Conservation (phyloP, 2,888 invertebrate genomes). For the Pogonocherus hispidulus region DNA sequence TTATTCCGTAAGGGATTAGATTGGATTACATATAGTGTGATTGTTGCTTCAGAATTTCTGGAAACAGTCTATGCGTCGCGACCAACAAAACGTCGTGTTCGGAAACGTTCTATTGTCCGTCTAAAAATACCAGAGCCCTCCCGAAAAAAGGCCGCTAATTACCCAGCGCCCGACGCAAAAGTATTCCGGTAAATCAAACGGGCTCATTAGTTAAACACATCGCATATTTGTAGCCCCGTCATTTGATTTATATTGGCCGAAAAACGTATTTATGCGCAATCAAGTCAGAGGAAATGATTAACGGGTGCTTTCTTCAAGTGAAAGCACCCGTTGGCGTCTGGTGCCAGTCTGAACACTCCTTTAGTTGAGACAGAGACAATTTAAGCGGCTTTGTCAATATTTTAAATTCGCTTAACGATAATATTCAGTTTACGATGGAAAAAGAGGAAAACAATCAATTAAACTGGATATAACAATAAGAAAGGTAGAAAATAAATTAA, state of each 20-base stretch:
- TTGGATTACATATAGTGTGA: no score
- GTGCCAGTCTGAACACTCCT: background rate
- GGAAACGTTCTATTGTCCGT: slow-evolving; percentile 14
- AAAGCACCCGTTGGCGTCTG: background rate
- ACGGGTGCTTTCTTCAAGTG: slow-evolving; percentile 28
- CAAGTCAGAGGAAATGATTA: slow-evolving; percentile 51
- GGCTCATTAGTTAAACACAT: slow-evolving; percentile 59
- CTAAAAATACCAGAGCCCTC: slow-evolving; percentile 18
- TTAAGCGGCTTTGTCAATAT: no score
- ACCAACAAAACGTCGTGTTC: background rate
- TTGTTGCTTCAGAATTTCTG: no score
- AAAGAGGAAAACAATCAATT: no score
- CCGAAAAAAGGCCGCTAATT: slow-evolving; percentile 39
- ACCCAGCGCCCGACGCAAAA: slow-evolving; percentile 46
- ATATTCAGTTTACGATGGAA: no score
- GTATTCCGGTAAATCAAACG: slow-evolving; percentile 55
- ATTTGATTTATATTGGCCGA: slow-evolving; percentile 58
- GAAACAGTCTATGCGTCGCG: no score
- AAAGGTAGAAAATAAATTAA: no score
- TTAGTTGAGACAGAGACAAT: no score
- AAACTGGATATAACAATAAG: no score
- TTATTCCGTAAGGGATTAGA: no score
- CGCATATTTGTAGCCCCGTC: slow-evolving; percentile 56
- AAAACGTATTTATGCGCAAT: slow-evolving; percentile 52
- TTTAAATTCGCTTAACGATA: no score